phyloP scores from a whole-genome alignment of 2,113 vertebrate genomes.

The Lamprotornis superbus region DNA sequence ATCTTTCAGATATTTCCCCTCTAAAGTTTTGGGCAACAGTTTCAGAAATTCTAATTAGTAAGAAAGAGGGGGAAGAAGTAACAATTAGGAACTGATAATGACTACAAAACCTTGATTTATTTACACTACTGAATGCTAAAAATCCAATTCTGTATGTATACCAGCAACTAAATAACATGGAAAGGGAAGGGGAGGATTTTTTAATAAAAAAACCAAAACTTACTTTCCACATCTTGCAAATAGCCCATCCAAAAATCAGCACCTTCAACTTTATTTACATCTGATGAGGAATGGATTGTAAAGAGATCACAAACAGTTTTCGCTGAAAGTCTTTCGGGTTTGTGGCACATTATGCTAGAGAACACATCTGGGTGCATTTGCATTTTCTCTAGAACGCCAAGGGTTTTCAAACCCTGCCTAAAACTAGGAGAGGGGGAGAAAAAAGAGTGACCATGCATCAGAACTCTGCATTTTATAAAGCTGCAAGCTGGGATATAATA shows the following conservation, averaged over 20 bases:
- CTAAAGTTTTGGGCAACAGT: not conserved
- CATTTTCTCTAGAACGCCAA: conserved; percentile 89
- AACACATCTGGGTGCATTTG: conserved; percentile 82
- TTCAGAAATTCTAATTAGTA: not conserved
- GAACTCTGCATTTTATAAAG: not conserved
- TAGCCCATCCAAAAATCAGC: conserved; percentile 84
- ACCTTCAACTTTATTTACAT: conserved; percentile 47
- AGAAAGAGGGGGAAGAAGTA: not conserved
- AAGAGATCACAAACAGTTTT: conserved; percentile 78
- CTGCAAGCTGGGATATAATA: not conserved
- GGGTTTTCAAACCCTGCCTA: conserved; percentile 85
- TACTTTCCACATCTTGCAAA: conserved; percentile 86
- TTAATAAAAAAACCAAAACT: not conserved
- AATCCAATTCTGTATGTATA: not conserved
- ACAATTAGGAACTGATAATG: not conserved
- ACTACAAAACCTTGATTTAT: not conserved
- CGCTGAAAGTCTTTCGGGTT: conserved; percentile 75
- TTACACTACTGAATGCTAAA: not conserved
- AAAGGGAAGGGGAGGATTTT: not conserved
- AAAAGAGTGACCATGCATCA: not conserved
- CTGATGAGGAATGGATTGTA: conserved; percentile 66
- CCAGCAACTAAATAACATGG: not conserved
- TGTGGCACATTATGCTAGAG: conserved; percentile 78
- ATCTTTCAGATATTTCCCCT: not conserved
- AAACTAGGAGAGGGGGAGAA: conserved; percentile 68